phyloP scores from a whole-genome alignment of 2,888 invertebrate genomes.

The Oconnorella tubifera region DNA sequence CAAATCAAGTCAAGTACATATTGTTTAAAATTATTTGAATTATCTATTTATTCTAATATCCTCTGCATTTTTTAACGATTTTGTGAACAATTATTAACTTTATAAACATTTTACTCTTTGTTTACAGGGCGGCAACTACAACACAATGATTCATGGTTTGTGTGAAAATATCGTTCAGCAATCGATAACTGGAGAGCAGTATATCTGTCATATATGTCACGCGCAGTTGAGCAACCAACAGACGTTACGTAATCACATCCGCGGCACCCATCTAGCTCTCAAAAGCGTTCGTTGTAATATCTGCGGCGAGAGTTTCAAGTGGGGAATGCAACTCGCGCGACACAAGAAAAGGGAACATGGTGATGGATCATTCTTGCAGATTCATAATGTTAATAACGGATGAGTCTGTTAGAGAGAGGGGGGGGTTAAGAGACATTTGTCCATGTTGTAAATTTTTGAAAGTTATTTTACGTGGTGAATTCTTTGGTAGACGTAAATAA shows the following conservation, averaged over 20 bases:
- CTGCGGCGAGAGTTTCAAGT: slow-evolving; percentile 30
- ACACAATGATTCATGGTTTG: slow-evolving; percentile 17
- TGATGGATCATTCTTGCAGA: slow-evolving; percentile 16
- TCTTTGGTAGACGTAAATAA: too few relatives aligned
- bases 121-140: slow-evolving; percentile 9
- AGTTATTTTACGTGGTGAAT: too few relatives aligned
- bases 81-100: too few relatives aligned
- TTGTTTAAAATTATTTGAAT: too few relatives aligned
- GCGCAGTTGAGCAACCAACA: slow-evolving; percentile 23
- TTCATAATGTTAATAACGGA: slow-evolving; percentile 13
- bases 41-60: too few relatives aligned
- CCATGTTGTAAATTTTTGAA: too few relatives aligned
- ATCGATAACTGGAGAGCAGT: slow-evolving; percentile 15
- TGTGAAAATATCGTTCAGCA: slow-evolving; percentile 21
- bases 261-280: slow-evolving; percentile 26
- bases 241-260: slow-evolving; percentile 25
- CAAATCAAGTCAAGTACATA: too few relatives aligned
- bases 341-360: slow-evolving; percentile 29
- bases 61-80: too few relatives aligned
- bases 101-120: too few relatives aligned
- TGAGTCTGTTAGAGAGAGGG: neutral
- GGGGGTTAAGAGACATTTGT: too few relatives aligned
- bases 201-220: slow-evolving; percentile 24
- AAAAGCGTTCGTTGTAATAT: slow-evolving; percentile 23
- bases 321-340: slow-evolving; percentile 25